Evolutionary conservation across 2,888 invertebrate species (phyloP), one percentile per base, ranked within the genome.

Genomic region (Cosmopolites sordidus): DNA sequence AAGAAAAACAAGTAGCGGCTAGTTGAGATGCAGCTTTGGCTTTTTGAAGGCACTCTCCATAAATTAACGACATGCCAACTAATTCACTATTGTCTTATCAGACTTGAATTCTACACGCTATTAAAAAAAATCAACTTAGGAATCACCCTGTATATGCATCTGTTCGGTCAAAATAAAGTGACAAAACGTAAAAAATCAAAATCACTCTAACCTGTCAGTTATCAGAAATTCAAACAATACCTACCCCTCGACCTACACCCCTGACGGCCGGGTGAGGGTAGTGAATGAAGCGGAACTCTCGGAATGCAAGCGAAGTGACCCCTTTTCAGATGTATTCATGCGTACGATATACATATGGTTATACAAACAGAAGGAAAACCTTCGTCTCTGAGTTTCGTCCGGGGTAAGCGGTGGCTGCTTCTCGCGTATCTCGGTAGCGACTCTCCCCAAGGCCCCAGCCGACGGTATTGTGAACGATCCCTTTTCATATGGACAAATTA

Each of bases 401-500:
- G 22, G 8, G 4, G 22, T 22, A 3, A 8, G 8, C 22, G 22
- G 8, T 8, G 22, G 22, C 22, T 54, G 54, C 44, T 48, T n/a
- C 27, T 37, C 22, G 16, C 22, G 22, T 46, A 46, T 43, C 38
- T 40, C 50, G 49, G 40, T 17, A 22, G 41, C 39, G 43, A 17
- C 22, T 41, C 33, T 46, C 39, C 22, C 40, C 42, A 16, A 8
- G 39, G 47, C 43, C 53, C 67, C 65, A 66, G 62, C 70, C 70
- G 70, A 70, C 70, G 68, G 11, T 70, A 71, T 70, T 71, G 73
- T 66, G 68, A 70, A 69, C 71, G 70, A 70, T 68, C 64, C 66
- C 66, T 73, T 70, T 73, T 74, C 73, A 72, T 73, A 72, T 68
- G 68, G 64, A 74, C 74, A 74, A 74, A 74, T 74, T 74, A 74